Evolutionary conservation across 2,797 vertebrate genomes (phyloP).

Genomic region (Chloroceryle amazona): DNA sequence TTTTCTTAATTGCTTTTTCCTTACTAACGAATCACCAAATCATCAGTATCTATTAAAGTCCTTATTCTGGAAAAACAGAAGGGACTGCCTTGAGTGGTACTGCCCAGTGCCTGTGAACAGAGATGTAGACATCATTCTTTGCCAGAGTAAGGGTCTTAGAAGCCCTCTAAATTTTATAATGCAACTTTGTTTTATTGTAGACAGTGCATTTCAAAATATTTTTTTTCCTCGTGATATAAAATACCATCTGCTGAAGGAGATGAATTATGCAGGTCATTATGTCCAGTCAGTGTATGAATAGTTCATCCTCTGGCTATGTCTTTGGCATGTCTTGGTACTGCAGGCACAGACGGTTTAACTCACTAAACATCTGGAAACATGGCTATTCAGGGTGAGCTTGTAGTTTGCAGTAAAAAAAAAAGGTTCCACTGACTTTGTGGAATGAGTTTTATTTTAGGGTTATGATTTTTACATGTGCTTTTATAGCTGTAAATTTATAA

Average conservation of each 20-base stretch:
- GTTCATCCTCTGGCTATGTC: neutral
- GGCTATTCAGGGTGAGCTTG: constrained; percentile 35
- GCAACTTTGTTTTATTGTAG: neutral
- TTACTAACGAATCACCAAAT: neutral
- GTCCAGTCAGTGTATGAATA: neutral
- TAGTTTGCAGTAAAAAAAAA: constrained; percentile 38
- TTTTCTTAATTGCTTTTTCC: neutral
- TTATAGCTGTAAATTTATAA: constrained; percentile 38
- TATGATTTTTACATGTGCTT: constrained; percentile 61
- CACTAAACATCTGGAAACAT: constrained; percentile 65
- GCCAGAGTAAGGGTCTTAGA: neutral
- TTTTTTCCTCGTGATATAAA: neutral
- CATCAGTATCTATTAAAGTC: neutral
- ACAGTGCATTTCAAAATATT: fast-evolving
- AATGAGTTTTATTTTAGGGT: constrained; percentile 68
- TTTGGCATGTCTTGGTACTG: constrained; percentile 36
- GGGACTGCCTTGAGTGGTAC: neutral
- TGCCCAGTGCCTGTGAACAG: neutral
- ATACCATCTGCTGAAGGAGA: neutral
- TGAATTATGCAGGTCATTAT: neutral
- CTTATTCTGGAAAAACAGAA: neutral
- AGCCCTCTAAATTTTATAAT: neutral
- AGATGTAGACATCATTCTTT: neutral
- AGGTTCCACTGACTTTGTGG: constrained; percentile 65
- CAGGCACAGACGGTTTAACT: constrained; percentile 35